Conservation (phyloP, 2,113 vertebrate genomes). For the Steatornis caripensis region DNA sequence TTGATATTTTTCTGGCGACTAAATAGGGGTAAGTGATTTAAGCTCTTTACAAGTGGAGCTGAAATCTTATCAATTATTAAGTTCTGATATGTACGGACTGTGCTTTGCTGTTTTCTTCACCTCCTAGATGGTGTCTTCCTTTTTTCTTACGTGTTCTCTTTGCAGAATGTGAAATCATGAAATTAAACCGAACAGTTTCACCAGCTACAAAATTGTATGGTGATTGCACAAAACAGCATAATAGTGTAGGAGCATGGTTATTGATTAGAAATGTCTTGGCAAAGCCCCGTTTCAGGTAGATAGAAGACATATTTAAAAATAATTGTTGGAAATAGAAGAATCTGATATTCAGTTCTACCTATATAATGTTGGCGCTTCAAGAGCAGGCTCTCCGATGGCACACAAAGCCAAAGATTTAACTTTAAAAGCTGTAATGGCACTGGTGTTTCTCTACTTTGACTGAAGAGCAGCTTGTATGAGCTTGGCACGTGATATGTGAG, state of each 20-base stretch:
- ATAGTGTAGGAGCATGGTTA: not conserved
- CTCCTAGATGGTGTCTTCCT: not conserved
- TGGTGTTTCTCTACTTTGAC: not conserved
- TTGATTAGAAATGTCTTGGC: not conserved
- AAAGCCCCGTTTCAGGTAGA: not conserved
- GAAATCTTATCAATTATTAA: not conserved
- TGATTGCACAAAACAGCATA: not conserved
- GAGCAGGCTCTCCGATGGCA: not conserved
- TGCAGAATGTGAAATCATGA: not conserved
- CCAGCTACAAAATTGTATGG: not conserved
- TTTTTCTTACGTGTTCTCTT: not conserved
- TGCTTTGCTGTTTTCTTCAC: not conserved
- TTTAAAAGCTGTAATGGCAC: not conserved
- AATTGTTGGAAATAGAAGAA: not conserved
- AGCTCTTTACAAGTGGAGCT: not conserved
- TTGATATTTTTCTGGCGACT: not conserved
- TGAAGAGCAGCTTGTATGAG: not conserved
- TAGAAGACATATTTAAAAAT: not conserved
- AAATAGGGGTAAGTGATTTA: not conserved
- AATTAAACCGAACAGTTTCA: not conserved
- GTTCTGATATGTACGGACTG: not conserved
- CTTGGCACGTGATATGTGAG: not conserved
- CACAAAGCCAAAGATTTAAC: not conserved
- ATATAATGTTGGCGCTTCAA: not conserved
- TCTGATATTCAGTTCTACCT: not conserved